These are phyloP conservation scores for Salvelinus sp. DNA, from an alignment of 2,113 vertebrate species.

Conservation along the genomic window DNA sequence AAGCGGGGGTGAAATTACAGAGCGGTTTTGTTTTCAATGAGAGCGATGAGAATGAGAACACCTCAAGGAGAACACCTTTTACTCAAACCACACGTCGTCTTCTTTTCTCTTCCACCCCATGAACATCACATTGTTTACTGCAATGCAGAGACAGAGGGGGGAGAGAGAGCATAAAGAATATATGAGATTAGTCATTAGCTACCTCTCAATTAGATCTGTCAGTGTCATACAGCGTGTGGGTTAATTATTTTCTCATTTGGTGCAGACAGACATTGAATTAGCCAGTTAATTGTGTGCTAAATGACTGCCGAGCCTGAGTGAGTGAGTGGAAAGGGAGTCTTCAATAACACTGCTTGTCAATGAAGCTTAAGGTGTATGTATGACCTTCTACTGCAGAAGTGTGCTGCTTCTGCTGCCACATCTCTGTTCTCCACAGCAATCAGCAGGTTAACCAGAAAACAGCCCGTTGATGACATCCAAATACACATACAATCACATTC, in stretches of 20 bases:
- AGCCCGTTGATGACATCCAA: neutral
- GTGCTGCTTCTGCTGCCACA: neutral
- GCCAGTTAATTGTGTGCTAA: neutral
- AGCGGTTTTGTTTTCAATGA: slow-evolving; percentile 61
- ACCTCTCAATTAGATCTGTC: neutral
- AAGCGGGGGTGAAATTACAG: slow-evolving; percentile 63
- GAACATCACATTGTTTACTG: neutral
- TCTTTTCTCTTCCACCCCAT: neutral
- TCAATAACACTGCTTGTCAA: slow-evolving; percentile 13
- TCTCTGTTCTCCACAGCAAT: neutral
- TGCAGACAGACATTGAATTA: neutral
- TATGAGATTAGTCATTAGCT: neutral
- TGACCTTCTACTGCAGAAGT: neutral
- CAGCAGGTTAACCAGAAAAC: neutral
- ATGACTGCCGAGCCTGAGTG: neutral
- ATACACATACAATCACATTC: neutral
- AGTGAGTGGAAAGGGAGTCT: neutral
- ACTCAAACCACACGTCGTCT: slow-evolving; percentile 22
- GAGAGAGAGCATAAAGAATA: neutral
- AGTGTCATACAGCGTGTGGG: neutral
- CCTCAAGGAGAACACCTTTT: slow-evolving; percentile 19
- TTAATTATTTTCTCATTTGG: slow-evolving; percentile 13
- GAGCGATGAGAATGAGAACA: neutral
- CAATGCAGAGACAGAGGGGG: no score
- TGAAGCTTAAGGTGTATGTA: neutral